A percentile compares a stretch with the other conserved stretches of the same genome.
phyloP scores from a whole-genome alignment of 2,888 invertebrate genomes.

The Pinctada fucata region DNA sequence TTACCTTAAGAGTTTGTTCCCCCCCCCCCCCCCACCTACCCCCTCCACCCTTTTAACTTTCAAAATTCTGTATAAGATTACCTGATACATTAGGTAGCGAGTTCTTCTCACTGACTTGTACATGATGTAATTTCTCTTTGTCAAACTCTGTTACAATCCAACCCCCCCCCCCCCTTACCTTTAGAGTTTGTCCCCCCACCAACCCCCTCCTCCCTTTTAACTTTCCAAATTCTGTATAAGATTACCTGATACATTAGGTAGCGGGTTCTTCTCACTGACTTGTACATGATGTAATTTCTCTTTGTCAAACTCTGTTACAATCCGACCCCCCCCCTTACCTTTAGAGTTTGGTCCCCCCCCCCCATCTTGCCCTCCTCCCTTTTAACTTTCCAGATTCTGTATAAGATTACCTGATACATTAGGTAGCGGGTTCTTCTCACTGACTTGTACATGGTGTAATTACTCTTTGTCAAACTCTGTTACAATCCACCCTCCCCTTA shows the following conservation, averaged over 20 bases:
- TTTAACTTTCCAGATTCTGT: background rate
- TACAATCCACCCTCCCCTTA: background rate
- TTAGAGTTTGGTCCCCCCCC: background rate
- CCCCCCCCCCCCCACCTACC: too few species aligned
- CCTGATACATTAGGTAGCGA: too few species aligned
- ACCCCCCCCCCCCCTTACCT: too few species aligned
- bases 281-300: slow-evolving; percentile 29
- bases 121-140: slow-evolving; percentile 32
- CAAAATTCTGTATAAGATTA: too few species aligned
- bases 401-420: slow-evolving; percentile 21
- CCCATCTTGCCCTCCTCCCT: too few species aligned
- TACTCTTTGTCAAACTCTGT: slow-evolving; percentile 27
- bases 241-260: slow-evolving; percentile 37
- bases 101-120: slow-evolving; percentile 32
- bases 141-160: slow-evolving; percentile 27
- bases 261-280: slow-evolving; percentile 35
- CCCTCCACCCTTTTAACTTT: too few species aligned
- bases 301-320: slow-evolving; percentile 37
- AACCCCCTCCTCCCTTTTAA: too few species aligned
- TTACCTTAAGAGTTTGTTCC: too few species aligned
- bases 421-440: slow-evolving; percentile 36
- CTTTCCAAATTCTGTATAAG: too few species aligned
- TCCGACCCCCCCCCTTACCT: slow-evolving; percentile 8
- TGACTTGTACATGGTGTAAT: slow-evolving; percentile 29
- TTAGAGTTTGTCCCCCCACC: too few species aligned